phyloP scores from a whole-genome alignment of 1,140 invertebrate species.

The Notospermus geniculatus region DNA sequence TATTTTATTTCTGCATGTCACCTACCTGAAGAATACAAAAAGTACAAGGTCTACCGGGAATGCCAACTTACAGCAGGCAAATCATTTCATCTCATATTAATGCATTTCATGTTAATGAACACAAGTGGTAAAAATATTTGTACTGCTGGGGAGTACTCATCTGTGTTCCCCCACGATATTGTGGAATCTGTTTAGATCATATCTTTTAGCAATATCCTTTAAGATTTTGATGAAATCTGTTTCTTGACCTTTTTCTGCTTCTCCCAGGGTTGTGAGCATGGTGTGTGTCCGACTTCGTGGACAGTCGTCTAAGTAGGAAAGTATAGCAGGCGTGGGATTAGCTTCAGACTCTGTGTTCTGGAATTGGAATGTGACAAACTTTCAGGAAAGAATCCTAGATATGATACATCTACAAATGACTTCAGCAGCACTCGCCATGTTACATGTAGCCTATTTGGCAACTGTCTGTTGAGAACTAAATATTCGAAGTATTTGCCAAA shows the following conservation, averaged over 20 bases:
- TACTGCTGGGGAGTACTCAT: too few relatives aligned
- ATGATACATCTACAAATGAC: background rate
- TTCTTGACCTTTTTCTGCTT: background rate
- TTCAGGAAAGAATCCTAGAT: background rate
- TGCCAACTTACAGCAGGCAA: too few relatives aligned
- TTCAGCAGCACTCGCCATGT: background rate
- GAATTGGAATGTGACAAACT: background rate
- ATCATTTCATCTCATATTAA: too few relatives aligned
- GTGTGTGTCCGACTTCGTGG: background rate
- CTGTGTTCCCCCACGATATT: background rate
- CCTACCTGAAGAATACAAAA: too few relatives aligned
- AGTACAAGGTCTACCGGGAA: too few relatives aligned
- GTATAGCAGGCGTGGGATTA: background rate
- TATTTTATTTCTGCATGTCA: too few relatives aligned
- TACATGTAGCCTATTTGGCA: background rate
- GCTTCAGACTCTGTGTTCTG: background rate
- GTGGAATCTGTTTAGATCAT: conserved; percentile 1
- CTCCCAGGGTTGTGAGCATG: background rate
- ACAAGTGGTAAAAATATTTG: too few relatives aligned
- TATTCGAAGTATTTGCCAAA: background rate
- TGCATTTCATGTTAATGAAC: too few relatives aligned
- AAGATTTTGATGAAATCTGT: background rate
- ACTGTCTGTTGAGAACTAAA: background rate
- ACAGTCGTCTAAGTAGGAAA: conserved; percentile 7
- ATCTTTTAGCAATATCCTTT: background rate